Evolutionary conservation across 2,797 vertebrate species (phyloP).

Genomic region (Cynodonichthys magdalenae): DNA sequence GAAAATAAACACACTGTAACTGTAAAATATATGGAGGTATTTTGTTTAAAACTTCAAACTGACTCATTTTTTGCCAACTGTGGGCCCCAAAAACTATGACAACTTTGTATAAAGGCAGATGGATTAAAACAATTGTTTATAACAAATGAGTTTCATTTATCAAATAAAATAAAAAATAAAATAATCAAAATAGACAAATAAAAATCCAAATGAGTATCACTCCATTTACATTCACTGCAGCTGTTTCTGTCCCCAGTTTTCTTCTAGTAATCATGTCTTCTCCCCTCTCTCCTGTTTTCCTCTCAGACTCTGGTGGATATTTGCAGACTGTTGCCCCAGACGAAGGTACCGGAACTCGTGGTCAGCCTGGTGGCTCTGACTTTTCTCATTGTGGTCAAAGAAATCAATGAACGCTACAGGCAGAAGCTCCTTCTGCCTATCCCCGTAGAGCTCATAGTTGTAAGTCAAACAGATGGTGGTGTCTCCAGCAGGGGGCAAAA

Average conservation of each 20-base stretch:
- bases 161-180: too few relatives aligned
- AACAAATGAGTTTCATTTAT: too few relatives aligned
- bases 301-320: constrained; percentile 85
- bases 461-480: constrained; percentile 45
- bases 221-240: too few relatives aligned
- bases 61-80: too few relatives aligned
- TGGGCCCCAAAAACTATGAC: too few relatives aligned
- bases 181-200: too few relatives aligned
- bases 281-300: constrained; percentile 14
- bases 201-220: too few relatives aligned
- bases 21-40: too few relatives aligned
- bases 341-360: constrained; percentile 81
- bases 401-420: constrained; percentile 82
- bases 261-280: background rate
- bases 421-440: constrained; percentile 85
- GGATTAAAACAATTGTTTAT: too few relatives aligned
- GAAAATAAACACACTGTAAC: too few relatives aligned
- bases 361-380: constrained; percentile 83
- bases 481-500: constrained; percentile 53
- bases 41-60: too few relatives aligned
- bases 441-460: constrained; percentile 90
- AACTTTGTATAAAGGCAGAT: too few relatives aligned
- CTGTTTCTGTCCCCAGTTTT: background rate
- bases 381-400: constrained; percentile 84
- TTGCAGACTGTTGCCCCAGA: constrained; percentile 80